Percentiles rank a stretch among this genome's conserved stretches.
Conservation (phyloP, 2,113 vertebrate species). For the Salvator merianae region DNA sequence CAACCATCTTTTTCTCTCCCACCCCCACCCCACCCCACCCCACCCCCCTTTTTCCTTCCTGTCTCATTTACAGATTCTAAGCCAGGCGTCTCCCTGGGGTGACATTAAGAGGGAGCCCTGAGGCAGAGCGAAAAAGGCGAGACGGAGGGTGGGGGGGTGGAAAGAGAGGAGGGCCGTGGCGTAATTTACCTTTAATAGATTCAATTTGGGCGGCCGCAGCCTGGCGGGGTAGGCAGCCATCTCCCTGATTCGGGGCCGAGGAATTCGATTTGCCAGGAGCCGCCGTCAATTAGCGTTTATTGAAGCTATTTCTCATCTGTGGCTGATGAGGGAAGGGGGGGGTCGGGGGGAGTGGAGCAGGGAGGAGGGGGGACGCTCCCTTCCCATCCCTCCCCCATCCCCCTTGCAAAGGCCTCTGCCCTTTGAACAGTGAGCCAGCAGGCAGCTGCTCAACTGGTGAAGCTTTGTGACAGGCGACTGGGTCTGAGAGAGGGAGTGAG, state of each 20-base stretch:
- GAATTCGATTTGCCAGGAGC: conserved; percentile 69
- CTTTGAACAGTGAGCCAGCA: not conserved
- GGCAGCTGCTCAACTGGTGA: not conserved
- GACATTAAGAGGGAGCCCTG: not conserved
- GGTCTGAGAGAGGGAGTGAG: not conserved
- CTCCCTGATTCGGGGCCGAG: conserved; percentile 61
- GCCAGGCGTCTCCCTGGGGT: not conserved
- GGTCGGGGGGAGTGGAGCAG: conserved; percentile 56
- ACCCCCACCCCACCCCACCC: too few relatives aligned
- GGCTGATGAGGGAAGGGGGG: conserved; percentile 49
- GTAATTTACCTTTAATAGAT: conserved; percentile 63
- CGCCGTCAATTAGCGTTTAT: conserved; percentile 71
- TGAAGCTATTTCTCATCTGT: conserved; percentile 67
- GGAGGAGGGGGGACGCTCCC: too few relatives aligned
- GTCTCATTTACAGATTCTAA: not conserved
- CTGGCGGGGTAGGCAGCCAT: conserved; percentile 61
- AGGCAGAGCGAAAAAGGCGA: not conserved
- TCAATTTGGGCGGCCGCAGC: conserved; percentile 58
- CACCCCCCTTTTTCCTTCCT: not conserved
- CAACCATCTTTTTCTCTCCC: not conserved
- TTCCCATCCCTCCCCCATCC: not conserved
- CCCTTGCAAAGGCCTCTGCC: not conserved
- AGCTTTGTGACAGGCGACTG: too few relatives aligned
- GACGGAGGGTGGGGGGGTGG: conserved; percentile 31
- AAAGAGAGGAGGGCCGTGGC: conserved; percentile 49